These are phyloP conservation scores for Smittia sp. DNA, from an alignment of 2,888 invertebrate species.

Conservation along the genomic window DNA sequence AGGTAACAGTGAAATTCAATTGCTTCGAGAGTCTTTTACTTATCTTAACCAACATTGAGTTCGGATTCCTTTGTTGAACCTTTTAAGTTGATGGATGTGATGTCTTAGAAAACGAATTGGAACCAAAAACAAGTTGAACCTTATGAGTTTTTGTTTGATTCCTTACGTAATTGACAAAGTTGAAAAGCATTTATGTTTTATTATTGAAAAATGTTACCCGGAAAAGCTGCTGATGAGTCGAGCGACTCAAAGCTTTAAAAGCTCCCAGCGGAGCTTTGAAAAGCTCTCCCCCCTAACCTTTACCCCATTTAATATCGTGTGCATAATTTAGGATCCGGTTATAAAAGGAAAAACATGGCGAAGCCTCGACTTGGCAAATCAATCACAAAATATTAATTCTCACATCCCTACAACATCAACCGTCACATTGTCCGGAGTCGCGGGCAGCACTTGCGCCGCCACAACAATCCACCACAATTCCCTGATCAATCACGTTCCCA, in stretches of 20 bases:
- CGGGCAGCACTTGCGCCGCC: not conserved
- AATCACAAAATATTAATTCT: slow-evolving; percentile 20
- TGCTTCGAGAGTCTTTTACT: not conserved
- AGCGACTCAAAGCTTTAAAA: too few relatives aligned
- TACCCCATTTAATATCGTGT: not conserved
- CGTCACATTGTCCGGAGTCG: not conserved
- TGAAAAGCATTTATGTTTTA: not conserved
- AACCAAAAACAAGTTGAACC: not conserved
- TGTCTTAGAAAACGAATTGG: slow-evolving; percentile 34
- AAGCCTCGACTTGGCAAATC: slow-evolving; percentile 44
- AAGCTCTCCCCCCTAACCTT: not conserved
- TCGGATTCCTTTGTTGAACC: not conserved
- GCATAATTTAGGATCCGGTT: slow-evolving; percentile 43
- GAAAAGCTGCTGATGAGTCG: too few relatives aligned
- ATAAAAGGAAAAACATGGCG: slow-evolving; percentile 44
- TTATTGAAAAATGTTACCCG: too few relatives aligned
- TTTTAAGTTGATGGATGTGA: slow-evolving; percentile 33
- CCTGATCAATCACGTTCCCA: slow-evolving; percentile 6
- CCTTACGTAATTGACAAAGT: not conserved
- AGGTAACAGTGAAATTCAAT: slow-evolving; percentile 53
- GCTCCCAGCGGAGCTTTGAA: too few relatives aligned
- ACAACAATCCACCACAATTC: slow-evolving; percentile 29
- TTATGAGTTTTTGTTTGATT: slow-evolving; percentile 12
- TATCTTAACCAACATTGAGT: not conserved
- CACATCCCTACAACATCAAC: slow-evolving; percentile 21